A percentile compares a stretch with the other conserved stretches of the same genome.
These are phyloP conservation scores for Poecile montanus DNA, from an alignment of 2,797 vertebrate genomes.

Conservation along the genomic window DNA sequence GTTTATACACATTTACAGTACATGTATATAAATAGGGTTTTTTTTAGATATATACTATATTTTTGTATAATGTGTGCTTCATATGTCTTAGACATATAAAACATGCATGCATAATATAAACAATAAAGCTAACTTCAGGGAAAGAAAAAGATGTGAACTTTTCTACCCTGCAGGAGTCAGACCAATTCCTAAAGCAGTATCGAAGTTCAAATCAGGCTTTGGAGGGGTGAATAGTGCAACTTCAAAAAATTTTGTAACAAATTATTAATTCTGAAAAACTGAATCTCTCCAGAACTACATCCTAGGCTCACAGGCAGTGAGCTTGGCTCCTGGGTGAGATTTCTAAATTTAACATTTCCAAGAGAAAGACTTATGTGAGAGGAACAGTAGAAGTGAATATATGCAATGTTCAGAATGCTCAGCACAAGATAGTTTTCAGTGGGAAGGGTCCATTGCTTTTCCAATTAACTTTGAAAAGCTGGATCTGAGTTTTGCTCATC, in stretches of 20 bases:
- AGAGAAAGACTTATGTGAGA: neutral
- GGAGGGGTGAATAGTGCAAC: neutral
- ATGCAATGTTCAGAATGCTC: neutral
- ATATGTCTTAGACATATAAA: neutral
- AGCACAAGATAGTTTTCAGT: accelerated
- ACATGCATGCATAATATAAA: neutral
- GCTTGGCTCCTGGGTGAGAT: neutral
- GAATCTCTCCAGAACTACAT: neutral
- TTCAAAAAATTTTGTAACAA: neutral
- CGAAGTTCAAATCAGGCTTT: neutral
- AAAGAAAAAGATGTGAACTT: neutral
- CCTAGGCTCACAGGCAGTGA: neutral
- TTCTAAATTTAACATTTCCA: neutral
- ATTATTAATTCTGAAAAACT: neutral
- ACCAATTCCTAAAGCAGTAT: neutral
- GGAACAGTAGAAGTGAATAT: neutral
- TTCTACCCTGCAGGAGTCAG: neutral
- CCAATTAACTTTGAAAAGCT: neutral
- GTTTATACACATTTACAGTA: neutral
- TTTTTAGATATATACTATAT: neutral
- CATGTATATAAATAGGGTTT: neutral
- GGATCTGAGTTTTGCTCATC: neutral
- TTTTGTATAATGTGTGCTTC: neutral
- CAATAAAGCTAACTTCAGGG: neutral
- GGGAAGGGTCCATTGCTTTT: neutral